These are phyloP conservation scores for Orchesella flavescens DNA, from an alignment of 2,888 invertebrate species.

Conservation along the genomic window DNA sequence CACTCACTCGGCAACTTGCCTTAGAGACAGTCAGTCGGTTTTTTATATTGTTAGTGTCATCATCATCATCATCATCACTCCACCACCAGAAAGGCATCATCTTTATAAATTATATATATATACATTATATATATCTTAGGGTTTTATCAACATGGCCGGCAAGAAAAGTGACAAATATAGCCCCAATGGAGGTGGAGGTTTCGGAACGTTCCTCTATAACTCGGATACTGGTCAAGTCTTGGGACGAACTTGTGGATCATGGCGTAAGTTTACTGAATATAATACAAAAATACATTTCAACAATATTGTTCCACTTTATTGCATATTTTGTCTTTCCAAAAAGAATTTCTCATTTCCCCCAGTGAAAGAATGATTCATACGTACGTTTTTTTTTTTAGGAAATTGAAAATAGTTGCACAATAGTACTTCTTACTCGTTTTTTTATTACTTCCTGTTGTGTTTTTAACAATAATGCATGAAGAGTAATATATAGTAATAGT, in stretches of 20 bases:
- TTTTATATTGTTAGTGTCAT: slow-evolving; percentile 52
- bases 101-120: slow-evolving; percentile 14
- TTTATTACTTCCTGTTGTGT: not conserved
- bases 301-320: not conserved
- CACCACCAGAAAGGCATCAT: not conserved
- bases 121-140: slow-evolving; percentile 9
- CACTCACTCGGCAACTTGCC: slow-evolving; percentile 59
- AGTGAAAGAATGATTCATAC: not conserved
- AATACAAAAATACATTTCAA: not conserved
- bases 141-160: slow-evolving; percentile 53
- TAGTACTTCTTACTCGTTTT: not conserved
- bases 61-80: slow-evolving; percentile 7
- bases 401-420: not conserved
- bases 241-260: slow-evolving; percentile 63
- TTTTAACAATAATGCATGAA: too few species aligned
- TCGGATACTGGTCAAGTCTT: slow-evolving; percentile 59
- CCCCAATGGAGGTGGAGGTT: slow-evolving; percentile 55
- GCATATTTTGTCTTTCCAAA: not conserved
- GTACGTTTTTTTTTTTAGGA: too few species aligned
- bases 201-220: slow-evolving; percentile 62
- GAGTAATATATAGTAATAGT: too few species aligned
- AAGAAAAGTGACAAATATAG: slow-evolving; percentile 64
- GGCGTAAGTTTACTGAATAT: slow-evolving; percentile 57
- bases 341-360: not conserved
- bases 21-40: slow-evolving; percentile 59